Evolutionary conservation across 2,888 invertebrate species (phyloP).

Genomic region (Pandemis heparana): DNA sequence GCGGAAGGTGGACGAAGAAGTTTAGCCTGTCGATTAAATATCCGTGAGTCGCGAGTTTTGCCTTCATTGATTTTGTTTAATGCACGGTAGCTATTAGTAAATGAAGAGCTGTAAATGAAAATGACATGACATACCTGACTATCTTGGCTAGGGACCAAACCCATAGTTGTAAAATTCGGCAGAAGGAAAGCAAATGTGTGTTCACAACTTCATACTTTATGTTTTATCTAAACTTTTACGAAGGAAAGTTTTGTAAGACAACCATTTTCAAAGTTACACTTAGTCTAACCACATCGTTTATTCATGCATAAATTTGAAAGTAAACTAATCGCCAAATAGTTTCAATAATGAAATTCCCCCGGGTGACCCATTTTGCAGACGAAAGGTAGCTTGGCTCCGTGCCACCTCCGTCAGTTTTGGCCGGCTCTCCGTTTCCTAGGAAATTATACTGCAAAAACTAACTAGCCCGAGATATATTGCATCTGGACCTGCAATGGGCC

Average conservation of each 20-base stretch:
- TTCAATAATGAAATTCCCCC: conserved; percentile 77
- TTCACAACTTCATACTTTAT: too few species aligned
- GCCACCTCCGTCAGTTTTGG: conserved; percentile 70
- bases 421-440: conserved; percentile 51
- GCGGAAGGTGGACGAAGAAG: conserved; percentile 38
- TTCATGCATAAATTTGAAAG: conserved; percentile 31
- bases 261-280: neutral
- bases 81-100: neutral
- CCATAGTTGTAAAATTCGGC: neutral
- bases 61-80: neutral
- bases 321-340: conserved; percentile 62
- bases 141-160: neutral
- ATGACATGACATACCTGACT: neutral
- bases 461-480: conserved; percentile 51
- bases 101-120: neutral
- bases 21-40: conserved; percentile 17
- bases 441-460: conserved; percentile 57
- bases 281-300: conserved; percentile 5
- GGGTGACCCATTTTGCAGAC: conserved; percentile 60
- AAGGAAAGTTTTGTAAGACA: neutral
- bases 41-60: neutral
- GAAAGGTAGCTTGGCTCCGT: conserved; percentile 66
- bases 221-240: neutral
- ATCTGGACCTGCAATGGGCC: conserved; percentile 48
- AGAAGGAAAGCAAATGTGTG: too few species aligned